Base-by-base conservation (phyloP, 2,888 invertebrate species). In the Mallateleia sp. region DNA sequence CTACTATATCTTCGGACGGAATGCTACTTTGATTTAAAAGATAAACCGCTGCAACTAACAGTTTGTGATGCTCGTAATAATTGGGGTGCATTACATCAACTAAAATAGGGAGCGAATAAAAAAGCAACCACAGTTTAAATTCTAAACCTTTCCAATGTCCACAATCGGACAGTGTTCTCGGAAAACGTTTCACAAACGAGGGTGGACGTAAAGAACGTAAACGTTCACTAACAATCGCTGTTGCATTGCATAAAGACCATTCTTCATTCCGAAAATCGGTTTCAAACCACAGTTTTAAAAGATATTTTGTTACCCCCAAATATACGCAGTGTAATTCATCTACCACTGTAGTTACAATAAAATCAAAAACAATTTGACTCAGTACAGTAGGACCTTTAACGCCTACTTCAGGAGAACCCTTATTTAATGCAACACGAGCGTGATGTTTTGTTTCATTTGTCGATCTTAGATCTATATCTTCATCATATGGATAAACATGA, bases 91-190 rank as follows among this genome's bases (percentile, higher is more conserved):
- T 84, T 45, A 90, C 52, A 45, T 82, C 83, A 25, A 78, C 11
- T 32, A 91, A 60, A 47, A 91, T 56, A 14, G 87, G 87, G 45
- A 90, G 14, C 8, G 88, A 90, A 69, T 90, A 91, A 18, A 82
- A 50, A 9, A 89, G 64, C 7, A 89, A 34, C 72, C 78, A 89
- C 11, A 47, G 15, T 85, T 89, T 89, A 3, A 89, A 58, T 50
- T 90, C 91, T 9, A 71, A 71, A 0, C 88, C 88, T 83, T 91
- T 90, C 89, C 89, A 91, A 71, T 89, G 71, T 2, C 28, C 56
- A 14, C 71, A 66, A 50, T 90, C 88, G 2, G 47, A 54, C 8
- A 91, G 69, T 7, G 32, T 71, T 56, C 88, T 62, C 0, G 87
- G 87, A 18, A 85, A 18, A 77, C 90, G 52, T 28, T 74, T 69